These are phyloP conservation scores for Euschistus heros DNA, from an alignment of 1,140 invertebrate species.

Conservation along the genomic window DNA sequence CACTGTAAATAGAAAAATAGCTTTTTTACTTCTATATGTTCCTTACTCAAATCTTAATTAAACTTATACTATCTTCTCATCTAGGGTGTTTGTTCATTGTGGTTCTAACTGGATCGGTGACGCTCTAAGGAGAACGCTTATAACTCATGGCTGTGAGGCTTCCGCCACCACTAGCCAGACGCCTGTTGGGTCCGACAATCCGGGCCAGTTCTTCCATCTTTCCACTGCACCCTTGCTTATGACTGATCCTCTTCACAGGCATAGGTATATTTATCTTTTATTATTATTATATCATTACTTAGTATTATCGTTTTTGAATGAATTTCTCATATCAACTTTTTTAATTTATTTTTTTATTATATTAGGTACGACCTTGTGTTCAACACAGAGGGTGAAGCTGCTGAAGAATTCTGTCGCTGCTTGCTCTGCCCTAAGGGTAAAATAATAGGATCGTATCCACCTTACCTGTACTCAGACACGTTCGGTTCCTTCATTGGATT, in stretches of 20 bases:
- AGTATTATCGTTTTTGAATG: too few species aligned
- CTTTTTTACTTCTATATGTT: too few species aligned
- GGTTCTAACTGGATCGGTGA: conserved; percentile 54
- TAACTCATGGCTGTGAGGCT: conserved; percentile 35
- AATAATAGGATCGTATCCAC: conserved; percentile 40
- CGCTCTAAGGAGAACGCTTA: not conserved
- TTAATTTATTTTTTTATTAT: too few species aligned
- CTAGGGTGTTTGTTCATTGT: conserved; percentile 55
- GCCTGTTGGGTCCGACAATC: conserved; percentile 44
- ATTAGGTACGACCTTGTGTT: conserved; percentile 49
- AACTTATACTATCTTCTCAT: too few species aligned
- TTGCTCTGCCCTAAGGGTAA: conserved; percentile 38
- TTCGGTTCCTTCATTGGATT: conserved; percentile 35
- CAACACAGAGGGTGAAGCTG: conserved; percentile 40
- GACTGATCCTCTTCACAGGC: conserved; percentile 33
- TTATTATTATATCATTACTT: conserved; percentile 2
- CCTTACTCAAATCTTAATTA: too few species aligned
- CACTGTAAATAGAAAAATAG: too few species aligned
- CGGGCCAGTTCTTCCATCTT: conserved; percentile 42
- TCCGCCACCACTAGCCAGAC: conserved; percentile 47
- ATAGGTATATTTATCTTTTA: conserved; percentile 15
- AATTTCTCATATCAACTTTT: too few species aligned
- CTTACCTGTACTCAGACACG: conserved; percentile 42
- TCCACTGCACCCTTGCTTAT: conserved; percentile 33
- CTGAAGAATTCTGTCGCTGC: conserved; percentile 38